These are phyloP conservation scores for Bothrops alternatus DNA, from an alignment of 2,797 vertebrate species.

Conservation along the genomic window DNA sequence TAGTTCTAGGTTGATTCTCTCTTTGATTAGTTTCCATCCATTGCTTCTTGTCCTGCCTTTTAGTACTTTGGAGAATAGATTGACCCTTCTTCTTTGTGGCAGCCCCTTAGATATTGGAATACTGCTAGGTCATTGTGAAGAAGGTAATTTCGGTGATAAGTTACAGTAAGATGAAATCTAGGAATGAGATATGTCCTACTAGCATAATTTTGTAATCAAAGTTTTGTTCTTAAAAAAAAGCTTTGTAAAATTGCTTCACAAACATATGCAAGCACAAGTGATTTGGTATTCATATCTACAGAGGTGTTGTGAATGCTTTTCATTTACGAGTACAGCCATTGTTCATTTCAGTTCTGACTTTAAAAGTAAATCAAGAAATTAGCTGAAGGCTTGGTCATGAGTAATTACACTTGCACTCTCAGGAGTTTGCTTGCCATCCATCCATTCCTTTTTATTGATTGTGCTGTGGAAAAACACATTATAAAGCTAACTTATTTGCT, in stretches of 20 bases:
- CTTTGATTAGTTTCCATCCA: neutral
- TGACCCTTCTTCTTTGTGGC: neutral
- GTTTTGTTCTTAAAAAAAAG: slow-evolving; percentile 16
- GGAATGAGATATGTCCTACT: slow-evolving; percentile 9
- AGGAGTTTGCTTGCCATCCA: slow-evolving; percentile 44
- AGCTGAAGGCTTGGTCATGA: slow-evolving; percentile 55
- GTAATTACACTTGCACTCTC: slow-evolving; percentile 58
- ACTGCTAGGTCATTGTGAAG: neutral
- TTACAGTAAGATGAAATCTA: slow-evolving; percentile 29
- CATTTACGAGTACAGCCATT: slow-evolving; percentile 40
- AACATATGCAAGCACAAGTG: neutral
- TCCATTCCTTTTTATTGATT: slow-evolving; percentile 44
- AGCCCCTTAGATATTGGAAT: neutral
- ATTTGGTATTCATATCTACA: slow-evolving; percentile 23
- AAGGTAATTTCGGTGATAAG: neutral
- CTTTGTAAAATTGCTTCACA: neutral
- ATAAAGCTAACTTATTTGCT: slow-evolving; percentile 37
- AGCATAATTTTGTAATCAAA: slow-evolving; percentile 6
- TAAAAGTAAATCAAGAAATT: slow-evolving; percentile 61
- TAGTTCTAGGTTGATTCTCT: neutral
- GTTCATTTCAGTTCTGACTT: slow-evolving; percentile 46
- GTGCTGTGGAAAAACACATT: slow-evolving; percentile 38
- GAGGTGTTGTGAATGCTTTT: slow-evolving; percentile 32
- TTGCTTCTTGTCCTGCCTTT: neutral
- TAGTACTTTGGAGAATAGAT: neutral